A percentile compares a stretch with the other conserved stretches of the same genome.
phyloP scores from a whole-genome alignment of 2,113 vertebrate species.

The Lophius piscatorius region DNA sequence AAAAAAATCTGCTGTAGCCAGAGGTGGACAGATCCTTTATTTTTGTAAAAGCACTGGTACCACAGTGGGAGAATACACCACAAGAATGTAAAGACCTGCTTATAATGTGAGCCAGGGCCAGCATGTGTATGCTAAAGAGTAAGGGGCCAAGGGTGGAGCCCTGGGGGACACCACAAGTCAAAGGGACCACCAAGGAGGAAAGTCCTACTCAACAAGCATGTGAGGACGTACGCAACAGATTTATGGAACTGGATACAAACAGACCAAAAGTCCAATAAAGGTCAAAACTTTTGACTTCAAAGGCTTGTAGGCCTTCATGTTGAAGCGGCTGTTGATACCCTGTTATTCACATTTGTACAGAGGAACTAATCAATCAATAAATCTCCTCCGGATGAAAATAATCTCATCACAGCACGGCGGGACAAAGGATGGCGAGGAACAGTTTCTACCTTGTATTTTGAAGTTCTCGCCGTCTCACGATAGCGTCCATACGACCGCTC shows the following conservation, averaged over 20 bases:
- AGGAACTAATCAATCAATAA: slow-evolving; percentile 7
- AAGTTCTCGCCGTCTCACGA: neutral
- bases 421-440: neutral
- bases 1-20: too few relatives aligned
- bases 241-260: too few relatives aligned
- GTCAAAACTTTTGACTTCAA: neutral
- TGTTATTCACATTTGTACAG: slow-evolving; percentile 10
- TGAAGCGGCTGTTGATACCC: slow-evolving; percentile 9
- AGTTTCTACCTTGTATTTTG: slow-evolving; percentile 1
- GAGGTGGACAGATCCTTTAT: too few relatives aligned
- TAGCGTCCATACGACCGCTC: neutral
- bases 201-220: neutral
- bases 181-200: slow-evolving; percentile 6
- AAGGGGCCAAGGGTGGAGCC: too few relatives aligned
- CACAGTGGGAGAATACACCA: too few relatives aligned
- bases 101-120: too few relatives aligned
- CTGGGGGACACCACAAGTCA: too few relatives aligned
- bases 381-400: neutral
- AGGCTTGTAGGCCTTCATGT: slow-evolving; percentile 12
- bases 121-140: too few relatives aligned
- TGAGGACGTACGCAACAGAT: too few relatives aligned
- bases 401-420: neutral
- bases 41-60: too few relatives aligned
- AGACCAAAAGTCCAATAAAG: too few relatives aligned
- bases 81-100: too few relatives aligned